Evolutionary conservation across 2,888 invertebrate genomes (phyloP), one percentile per base, ranked within the genome.

Genomic region (Acrobasis suavella): DNA sequence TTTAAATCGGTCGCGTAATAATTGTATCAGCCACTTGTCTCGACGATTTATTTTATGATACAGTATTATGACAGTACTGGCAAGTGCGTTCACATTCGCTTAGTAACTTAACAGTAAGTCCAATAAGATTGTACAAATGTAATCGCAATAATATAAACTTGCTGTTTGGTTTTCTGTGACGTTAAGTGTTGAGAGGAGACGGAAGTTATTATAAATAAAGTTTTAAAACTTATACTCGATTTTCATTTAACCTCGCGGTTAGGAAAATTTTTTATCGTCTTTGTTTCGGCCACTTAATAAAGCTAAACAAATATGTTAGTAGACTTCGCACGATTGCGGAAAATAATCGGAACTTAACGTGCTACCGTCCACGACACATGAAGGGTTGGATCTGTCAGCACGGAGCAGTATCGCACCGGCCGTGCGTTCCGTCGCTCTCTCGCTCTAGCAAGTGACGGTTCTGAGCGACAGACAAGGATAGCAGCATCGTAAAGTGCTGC

Each of bases 151-250:
- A 76, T 78, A 72, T 76, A 75, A 82, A 78, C 81, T 82, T 79
- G 83, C 84, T 83, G 87, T 87, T 86, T 82, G 80, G 79, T 82
- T 76, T 79, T 84, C 76, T 80, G 82, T 78, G 80, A 77, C 81
- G 78, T 84, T 82, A 82, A 76, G 82, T 85, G 85, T 84, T 82
- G 83, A 81, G 82, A 82, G 73, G 72, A 71, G 82, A 85, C 77
- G 83, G 80, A 78, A 83, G 82, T 85, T 87, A 88, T 83, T 79
- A 87, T 85, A 81, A 86, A 81, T 83, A 81, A 85, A 83, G 81
- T 82, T 78, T 76, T 82, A 81, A 78, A 81, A 74, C 77, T 73
- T 69, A 69, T 54, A 71, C 66, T 75, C 69, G 71, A 75, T 72
- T 83, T 73, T 82, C 79, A 77, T 80, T 80, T 72, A 8, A 12